These are phyloP conservation scores for Azorinus chamasolen DNA, from an alignment of 2,888 invertebrate species.

Conservation along the genomic window DNA sequence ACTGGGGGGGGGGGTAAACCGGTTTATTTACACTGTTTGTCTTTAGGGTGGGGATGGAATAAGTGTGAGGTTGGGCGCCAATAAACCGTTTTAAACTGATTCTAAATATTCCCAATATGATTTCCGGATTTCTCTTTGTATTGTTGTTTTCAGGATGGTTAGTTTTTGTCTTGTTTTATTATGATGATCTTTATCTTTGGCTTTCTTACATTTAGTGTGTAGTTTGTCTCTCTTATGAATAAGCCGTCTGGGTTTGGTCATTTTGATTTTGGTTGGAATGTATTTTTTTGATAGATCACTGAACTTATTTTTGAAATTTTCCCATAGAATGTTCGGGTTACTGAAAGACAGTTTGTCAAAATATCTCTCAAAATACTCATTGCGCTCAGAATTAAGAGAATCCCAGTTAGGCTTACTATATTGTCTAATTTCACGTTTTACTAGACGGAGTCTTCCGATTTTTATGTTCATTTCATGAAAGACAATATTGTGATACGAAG, in stretches of 20 bases:
- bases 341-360: neutral
- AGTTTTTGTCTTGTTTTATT: too few relatives aligned
- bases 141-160: slow-evolving; percentile 11
- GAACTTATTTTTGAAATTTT: too few relatives aligned
- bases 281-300: too few relatives aligned
- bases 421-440: neutral
- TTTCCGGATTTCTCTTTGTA: slow-evolving; percentile 11
- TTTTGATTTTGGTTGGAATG: too few relatives aligned
- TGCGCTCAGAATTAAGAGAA: neutral
- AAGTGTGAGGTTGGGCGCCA: too few relatives aligned
- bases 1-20: slow-evolving; percentile 8
- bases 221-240: too few relatives aligned
- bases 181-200: too few relatives aligned
- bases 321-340: too few relatives aligned
- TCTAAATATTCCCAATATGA: slow-evolving; percentile 7
- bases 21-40: slow-evolving; percentile 12
- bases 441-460: slow-evolving; percentile 1
- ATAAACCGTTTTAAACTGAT: slow-evolving; percentile 13
- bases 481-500: slow-evolving; percentile 15
- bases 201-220: too few relatives aligned
- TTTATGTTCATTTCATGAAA: slow-evolving; percentile 12
- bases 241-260: too few relatives aligned
- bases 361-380: neutral
- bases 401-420: neutral
- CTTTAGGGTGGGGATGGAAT: slow-evolving; percentile 21